A percentile compares a stretch with the other conserved stretches of the same genome.
These are phyloP conservation scores for Drosophila borborema DNA, from an alignment of 2,888 invertebrate genomes.

Conservation along the genomic window DNA sequence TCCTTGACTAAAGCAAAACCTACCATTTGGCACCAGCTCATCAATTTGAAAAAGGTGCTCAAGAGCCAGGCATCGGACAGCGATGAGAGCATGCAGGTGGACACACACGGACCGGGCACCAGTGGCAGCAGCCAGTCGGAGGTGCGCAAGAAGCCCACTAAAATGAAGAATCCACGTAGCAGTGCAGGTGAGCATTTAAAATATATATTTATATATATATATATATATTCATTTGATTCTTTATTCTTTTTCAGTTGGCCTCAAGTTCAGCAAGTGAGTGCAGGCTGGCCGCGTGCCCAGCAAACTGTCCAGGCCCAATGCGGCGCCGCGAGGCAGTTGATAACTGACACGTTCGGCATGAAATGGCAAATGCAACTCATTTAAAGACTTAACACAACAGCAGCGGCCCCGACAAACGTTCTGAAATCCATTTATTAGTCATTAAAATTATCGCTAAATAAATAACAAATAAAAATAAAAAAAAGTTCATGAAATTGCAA, in stretches of 20 bases:
- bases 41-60: conserved; percentile 94
- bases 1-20: not conserved
- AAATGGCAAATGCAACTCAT: conserved; percentile 26
- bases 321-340: conserved; percentile 18
- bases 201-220: not conserved
- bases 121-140: conserved; percentile 75
- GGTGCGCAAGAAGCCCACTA: conserved; percentile 83
- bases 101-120: conserved; percentile 88
- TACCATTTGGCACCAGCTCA: conserved; percentile 87
- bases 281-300: conserved; percentile 33
- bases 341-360: conserved; percentile 18
- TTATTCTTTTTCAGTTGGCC: conserved; percentile 49
- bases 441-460: conserved; percentile 58
- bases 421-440: conserved; percentile 38
- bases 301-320: conserved; percentile 7
- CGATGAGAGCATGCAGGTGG: conserved; percentile 94
- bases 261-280: conserved; percentile 74
- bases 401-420: conserved; percentile 26
- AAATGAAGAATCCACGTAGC: conserved; percentile 82
- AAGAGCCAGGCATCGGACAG: conserved; percentile 92
- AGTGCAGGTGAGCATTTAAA: conserved; percentile 63
- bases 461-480: conserved; percentile 33
- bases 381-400: conserved; percentile 19
- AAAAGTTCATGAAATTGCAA: conserved; percentile 34
- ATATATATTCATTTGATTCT: too few relatives aligned